phyloP scores from a whole-genome alignment of 2,888 invertebrate species.

The Xanthostigma xanthostigma region DNA sequence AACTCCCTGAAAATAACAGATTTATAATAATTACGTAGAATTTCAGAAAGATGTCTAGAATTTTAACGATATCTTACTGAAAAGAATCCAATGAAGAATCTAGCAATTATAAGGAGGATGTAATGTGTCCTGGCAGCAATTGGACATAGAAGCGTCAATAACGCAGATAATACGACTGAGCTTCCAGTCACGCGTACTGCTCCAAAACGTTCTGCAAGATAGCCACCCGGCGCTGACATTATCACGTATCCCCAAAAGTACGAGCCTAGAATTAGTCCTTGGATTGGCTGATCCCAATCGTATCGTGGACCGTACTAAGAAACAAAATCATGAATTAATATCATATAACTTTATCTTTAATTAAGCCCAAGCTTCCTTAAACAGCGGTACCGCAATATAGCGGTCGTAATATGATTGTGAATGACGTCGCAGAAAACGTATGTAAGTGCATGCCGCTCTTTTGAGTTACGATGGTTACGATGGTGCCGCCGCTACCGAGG shows the following conservation, averaged over 20 bases:
- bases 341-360: neutral
- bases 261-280: slow-evolving; percentile 47
- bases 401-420: too few relatives aligned
- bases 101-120: slow-evolving; percentile 35
- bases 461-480: too few relatives aligned
- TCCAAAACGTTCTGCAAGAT: slow-evolving; percentile 48
- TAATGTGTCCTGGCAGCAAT: slow-evolving; percentile 40
- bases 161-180: slow-evolving; percentile 32
- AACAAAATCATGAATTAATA: neutral
- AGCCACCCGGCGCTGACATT: slow-evolving; percentile 48
- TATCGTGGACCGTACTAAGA: slow-evolving; percentile 33
- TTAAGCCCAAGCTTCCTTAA: too few relatives aligned
- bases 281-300: slow-evolving; percentile 43
- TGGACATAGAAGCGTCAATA: slow-evolving; percentile 44
- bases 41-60: neutral
- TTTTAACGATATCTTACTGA: slow-evolving; percentile 33
- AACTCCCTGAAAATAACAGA: slow-evolving; percentile 31
- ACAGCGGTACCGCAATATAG: too few relatives aligned
- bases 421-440: too few relatives aligned
- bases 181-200: slow-evolving; percentile 41
- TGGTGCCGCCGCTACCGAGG: too few relatives aligned
- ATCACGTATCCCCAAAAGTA: slow-evolving; percentile 57
- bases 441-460: too few relatives aligned
- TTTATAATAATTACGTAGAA: neutral
- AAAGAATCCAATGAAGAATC: slow-evolving; percentile 45